phyloP scores from a whole-genome alignment of 2,113 vertebrate species.

The Xiphorhynchus elegans region DNA sequence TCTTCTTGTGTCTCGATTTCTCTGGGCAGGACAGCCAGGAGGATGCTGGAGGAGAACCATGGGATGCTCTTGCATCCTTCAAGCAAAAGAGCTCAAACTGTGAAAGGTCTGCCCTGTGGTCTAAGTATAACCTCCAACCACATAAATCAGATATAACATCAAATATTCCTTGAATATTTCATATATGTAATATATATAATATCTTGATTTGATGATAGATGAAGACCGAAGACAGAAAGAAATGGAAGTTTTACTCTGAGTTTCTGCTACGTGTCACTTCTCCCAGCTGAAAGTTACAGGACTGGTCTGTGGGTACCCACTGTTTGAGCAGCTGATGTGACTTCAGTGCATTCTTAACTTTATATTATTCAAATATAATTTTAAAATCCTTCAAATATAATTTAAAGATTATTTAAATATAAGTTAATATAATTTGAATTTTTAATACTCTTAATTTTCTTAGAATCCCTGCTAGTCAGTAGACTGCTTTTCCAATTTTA shows the following conservation, averaged over 20 bases:
- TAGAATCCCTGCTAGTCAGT: not conserved
- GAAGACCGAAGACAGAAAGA: not conserved
- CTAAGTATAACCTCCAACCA: not conserved
- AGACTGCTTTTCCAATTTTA: not conserved
- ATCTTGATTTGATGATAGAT: not conserved
- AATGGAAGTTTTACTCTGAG: not conserved
- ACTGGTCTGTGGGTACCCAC: not conserved
- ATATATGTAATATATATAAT: not conserved
- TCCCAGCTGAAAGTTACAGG: not conserved
- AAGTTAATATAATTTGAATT: not conserved
- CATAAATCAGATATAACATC: not conserved
- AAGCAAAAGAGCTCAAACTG: rapidly evolving
- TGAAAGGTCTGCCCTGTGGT: not conserved
- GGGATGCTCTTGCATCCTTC: not conserved
- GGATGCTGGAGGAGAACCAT: not conserved
- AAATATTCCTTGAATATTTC: not conserved
- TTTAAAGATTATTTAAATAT: not conserved
- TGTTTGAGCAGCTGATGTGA: not conserved
- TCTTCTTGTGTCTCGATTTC: not conserved
- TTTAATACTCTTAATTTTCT: not conserved
- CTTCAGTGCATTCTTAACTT: not conserved
- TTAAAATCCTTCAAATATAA: too few relatives aligned
- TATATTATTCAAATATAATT: not conserved
- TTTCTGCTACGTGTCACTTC: not conserved
- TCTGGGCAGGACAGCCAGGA: not conserved